phyloP scores from a whole-genome alignment of 2,888 invertebrate species.

The Metallyticus violacea region DNA sequence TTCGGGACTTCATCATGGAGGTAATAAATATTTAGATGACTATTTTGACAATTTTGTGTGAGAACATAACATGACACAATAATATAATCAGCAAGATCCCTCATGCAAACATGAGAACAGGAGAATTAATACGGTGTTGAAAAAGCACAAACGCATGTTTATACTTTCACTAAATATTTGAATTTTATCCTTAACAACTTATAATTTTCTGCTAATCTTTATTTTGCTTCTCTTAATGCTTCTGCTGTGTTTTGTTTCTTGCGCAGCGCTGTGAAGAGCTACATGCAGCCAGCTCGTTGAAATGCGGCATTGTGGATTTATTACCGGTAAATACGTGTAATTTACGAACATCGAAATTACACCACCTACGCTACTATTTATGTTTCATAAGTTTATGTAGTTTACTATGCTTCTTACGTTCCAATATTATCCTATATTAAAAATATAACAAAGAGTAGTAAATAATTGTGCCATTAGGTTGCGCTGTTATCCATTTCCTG shows the following conservation, averaged over 20 bases:
- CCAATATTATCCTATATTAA: no score
- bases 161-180: not conserved
- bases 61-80: not conserved
- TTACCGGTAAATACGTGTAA: no score
- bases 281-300: not conserved
- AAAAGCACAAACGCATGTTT: not conserved
- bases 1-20: not conserved
- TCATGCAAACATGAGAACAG: not conserved
- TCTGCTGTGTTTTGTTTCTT: not conserved
- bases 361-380: no score
- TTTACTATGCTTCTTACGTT: no score
- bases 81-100: not conserved
- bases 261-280: not conserved
- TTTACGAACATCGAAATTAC: no score
- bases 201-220: not conserved
- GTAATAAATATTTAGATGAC: not conserved
- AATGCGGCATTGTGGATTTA: no score
- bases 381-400: no score
- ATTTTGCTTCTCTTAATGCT: not conserved
- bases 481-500: not conserved
- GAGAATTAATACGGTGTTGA: not conserved
- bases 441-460: no score
- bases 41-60: not conserved
- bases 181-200: not conserved
- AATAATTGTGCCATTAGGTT: not conserved